Base-by-base conservation (phyloP, 2,113 vertebrate species). In the Prinia subflava region DNA sequence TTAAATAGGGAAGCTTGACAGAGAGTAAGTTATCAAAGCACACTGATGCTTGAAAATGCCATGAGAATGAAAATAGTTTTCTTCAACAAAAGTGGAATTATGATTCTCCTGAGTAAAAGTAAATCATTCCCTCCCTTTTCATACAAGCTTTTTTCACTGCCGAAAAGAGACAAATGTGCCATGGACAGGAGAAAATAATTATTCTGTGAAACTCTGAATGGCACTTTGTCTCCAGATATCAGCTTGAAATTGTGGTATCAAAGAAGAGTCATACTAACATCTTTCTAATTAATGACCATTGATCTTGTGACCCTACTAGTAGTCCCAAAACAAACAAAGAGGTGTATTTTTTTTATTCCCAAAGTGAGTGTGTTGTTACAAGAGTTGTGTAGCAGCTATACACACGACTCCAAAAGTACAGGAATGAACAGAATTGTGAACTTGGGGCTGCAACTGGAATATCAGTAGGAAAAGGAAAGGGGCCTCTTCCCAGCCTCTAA, bases 261-360 rank as follows among this genome's bases (percentile, higher is more conserved):
- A 87, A 92, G 74, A 88, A 89, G 37, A 90, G 33, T 46, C 79
- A 31, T 68, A n/a, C 42, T 93, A 87, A 86, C 18, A 64, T 62
- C 14, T 91, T 92, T 92, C 81, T 57, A 77, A 85, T 89, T 90
- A 92, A 91, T 37, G 41, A 16, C 31, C 25, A 10, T 79, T 82
- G 79, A 69, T 77, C 55, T 80, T 69, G 10, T 63, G 44, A 46
- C 59, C 39, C 31, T 78, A 46, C 41, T 79, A 47, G 33, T 27
- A 69, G 65, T 83, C 73, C 42, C 84, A 95, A 95, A 93, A 68
- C 39, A 95, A 94, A 69, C 49, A 95, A 92, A 67, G 35, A 86
- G 56, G 18, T 42, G 6, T 39, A 14, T 64, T 49, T 85, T 68
- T 89, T 87, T 81, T 78, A 77, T 91, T 94, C 41, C 59, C 50